These are phyloP conservation scores for Achlya flavicornis DNA, from an alignment of 2,888 invertebrate species.

Conservation along the genomic window DNA sequence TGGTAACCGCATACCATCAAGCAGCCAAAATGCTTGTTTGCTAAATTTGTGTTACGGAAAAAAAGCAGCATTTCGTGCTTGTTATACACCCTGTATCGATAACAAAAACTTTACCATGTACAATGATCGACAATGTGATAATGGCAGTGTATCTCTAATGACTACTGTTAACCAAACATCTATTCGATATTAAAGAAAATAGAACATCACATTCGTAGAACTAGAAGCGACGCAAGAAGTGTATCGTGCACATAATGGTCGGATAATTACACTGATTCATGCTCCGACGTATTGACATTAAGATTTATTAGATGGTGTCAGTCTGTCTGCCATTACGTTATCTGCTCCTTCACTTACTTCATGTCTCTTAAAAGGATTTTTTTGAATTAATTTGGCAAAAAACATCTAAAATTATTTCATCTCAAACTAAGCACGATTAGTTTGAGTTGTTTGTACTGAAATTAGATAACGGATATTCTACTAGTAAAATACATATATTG, in stretches of 20 bases:
- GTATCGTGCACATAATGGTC: conserved; percentile 23
- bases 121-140: not conserved
- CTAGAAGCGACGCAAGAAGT: not conserved
- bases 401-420: not conserved
- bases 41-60: no score
- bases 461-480: no score
- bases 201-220: conserved; percentile 1
- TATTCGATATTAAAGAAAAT: not conserved
- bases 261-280: conserved; percentile 29
- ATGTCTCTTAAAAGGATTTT: not conserved
- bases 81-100: not conserved
- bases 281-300: not conserved
- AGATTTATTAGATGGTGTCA: not conserved
- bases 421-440: no score
- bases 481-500: no score
- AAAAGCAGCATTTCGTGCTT: not conserved
- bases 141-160: not conserved
- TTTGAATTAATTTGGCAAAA: not conserved
- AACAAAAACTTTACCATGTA: not conserved
- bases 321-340: not conserved
- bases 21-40: no score
- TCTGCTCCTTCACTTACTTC: not conserved
- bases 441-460: no score
- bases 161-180: not conserved
- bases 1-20: no score